Evolutionary conservation across 2,113 vertebrate genomes (phyloP).

Genomic region (Gnathonemus echidnorhynchus): DNA sequence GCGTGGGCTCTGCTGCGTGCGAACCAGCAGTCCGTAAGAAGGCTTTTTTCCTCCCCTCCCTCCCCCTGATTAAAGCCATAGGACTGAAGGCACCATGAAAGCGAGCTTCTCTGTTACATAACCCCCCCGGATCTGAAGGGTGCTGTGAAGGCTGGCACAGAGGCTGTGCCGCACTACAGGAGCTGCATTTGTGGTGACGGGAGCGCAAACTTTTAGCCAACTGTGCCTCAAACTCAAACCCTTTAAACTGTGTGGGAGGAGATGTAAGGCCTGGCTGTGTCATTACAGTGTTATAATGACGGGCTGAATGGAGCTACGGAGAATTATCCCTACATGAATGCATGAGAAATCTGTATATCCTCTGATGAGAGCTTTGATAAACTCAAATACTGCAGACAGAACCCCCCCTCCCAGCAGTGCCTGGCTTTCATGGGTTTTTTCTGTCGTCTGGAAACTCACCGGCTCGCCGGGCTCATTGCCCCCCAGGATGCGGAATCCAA

Average conservation of each 20-base stretch:
- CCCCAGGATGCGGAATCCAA: constrained; percentile 97
- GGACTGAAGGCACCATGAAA: constrained; percentile 33
- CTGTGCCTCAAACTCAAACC: neutral
- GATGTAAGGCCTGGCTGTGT: neutral
- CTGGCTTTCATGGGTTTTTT: neutral
- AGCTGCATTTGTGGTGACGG: neutral
- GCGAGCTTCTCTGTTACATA: neutral
- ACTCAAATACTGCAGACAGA: neutral
- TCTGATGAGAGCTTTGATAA: neutral
- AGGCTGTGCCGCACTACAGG: neutral
- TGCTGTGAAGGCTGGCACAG: neutral
- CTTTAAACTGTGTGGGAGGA: neutral
- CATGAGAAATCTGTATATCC: neutral
- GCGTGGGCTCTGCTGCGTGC: constrained; percentile 24
- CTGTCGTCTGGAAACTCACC: constrained; percentile 58
- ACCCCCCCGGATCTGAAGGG: neutral
- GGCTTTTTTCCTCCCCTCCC: constrained; percentile 2
- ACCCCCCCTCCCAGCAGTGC: neutral
- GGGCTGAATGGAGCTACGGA: neutral
- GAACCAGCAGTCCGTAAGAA: constrained; percentile 16
- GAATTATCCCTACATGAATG: neutral
- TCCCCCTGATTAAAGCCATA: constrained; percentile 30
- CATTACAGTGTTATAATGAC: neutral
- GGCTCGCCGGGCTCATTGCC: constrained; percentile 98
- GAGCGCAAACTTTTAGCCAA: neutral